A percentile compares a stretch with the other conserved stretches of the same genome.
Evolutionary conservation across 2,888 invertebrate species (phyloP).

Genomic region (Panopea generosa): DNA sequence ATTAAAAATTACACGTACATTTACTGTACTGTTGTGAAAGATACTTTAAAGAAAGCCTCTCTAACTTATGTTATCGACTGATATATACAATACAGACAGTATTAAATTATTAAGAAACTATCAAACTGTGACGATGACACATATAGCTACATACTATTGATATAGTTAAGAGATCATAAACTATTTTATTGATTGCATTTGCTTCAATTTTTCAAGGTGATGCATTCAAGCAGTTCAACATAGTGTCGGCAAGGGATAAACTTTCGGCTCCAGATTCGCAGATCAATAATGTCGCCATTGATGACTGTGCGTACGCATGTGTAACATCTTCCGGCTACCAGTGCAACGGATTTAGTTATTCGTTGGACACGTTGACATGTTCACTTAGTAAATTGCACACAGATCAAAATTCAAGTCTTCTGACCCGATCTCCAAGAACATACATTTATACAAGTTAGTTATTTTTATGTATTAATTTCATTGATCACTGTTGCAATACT

Average conservation of each 20-base stretch:
- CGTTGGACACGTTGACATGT: conserved; percentile 58
- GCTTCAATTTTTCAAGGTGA: conserved; percentile 32
- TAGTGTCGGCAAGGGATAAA: background rate
- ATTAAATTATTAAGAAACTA: too few species aligned
- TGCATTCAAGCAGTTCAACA: conserved; percentile 20
- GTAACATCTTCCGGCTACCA: conserved; percentile 44
- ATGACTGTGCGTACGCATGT: conserved; percentile 73
- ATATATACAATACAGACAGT: too few species aligned
- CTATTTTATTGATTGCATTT: too few species aligned
- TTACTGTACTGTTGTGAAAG: too few species aligned
- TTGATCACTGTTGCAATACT: too few species aligned
- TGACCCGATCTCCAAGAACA: conserved; percentile 40
- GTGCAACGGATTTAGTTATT: conserved; percentile 72
- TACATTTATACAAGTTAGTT: conserved; percentile 67
- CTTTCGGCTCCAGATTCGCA: background rate
- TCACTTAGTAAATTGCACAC: conserved; percentile 53
- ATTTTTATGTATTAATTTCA: background rate
- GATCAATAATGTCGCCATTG: conserved; percentile 58
- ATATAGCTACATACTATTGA: too few species aligned
- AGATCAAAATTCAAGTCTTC: conserved; percentile 25
- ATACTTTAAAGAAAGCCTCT: too few species aligned
- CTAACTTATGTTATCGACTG: too few species aligned
- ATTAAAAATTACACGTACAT: too few species aligned
- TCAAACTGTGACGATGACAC: too few species aligned
- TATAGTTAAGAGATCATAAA: too few species aligned